phyloP scores from a whole-genome alignment of 1,140 invertebrate genomes.

The Pissodes strobi region DNA sequence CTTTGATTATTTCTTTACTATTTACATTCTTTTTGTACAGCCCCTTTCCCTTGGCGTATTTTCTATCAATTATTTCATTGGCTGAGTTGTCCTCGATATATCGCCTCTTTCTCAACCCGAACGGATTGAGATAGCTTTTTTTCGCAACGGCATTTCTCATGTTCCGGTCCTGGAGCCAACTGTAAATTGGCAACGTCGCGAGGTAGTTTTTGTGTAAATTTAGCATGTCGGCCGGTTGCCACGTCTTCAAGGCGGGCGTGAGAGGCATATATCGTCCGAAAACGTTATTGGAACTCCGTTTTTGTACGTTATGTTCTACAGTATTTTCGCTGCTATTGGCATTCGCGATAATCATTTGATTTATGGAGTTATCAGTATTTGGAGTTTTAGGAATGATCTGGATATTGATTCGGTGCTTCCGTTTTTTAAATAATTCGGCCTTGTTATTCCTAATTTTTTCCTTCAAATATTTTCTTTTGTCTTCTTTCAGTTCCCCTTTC shows the following conservation, averaged over 20 bases:
- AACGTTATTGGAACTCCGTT: not conserved
- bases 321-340: too few relatives aligned
- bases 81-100: not conserved
- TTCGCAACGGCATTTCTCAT: not conserved
- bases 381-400: too few relatives aligned
- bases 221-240: conserved; percentile 39
- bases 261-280: conserved; percentile 34
- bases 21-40: too few relatives aligned
- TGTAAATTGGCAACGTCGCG: conserved; percentile 5
- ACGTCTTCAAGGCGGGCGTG: conserved; percentile 20
- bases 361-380: too few relatives aligned
- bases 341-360: too few relatives aligned
- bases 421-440: too few relatives aligned
- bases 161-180: conserved; percentile 5
- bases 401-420: too few relatives aligned
- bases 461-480: conserved; percentile 6
- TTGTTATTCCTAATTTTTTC: conserved; percentile 4
- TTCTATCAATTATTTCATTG: not conserved
- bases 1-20: too few relatives aligned
- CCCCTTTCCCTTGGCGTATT: not conserved
- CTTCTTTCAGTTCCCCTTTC: not conserved
- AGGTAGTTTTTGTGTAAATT: too few relatives aligned
- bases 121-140: not conserved
- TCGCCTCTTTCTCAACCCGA: not conserved
- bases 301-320: not conserved